Base-by-base conservation (phyloP, 2,888 invertebrate genomes). In the Heliconius sara region DNA sequence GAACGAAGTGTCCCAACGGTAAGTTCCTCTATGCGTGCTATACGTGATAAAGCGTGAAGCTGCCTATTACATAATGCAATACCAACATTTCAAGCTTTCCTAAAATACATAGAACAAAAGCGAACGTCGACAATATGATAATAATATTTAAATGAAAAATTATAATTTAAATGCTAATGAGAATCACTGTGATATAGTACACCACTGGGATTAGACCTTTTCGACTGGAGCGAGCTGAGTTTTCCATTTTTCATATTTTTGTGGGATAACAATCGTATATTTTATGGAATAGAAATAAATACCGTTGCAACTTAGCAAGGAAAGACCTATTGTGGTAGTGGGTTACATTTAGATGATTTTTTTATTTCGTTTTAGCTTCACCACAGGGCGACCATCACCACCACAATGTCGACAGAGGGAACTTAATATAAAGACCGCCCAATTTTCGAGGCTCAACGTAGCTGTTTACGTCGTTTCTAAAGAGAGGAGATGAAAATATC, bases 111-210 rank as follows among this genome's bases (percentile, higher is more conserved):
- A 25, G 43, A 78, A 77, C 34, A 63, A 68, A 60, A 73, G 47
- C 79, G 43, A 76, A 77, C 75, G 77, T 78, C 68, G 71, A 79
- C 67, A 68, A 76, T 78, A 74, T 82, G 80, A 79, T 80, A 75
- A 81, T 82, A 83, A 82, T 84, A 85, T 85, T 84, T 82, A 83
- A 84, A 84, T 82, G 84, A 84, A 84, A 83, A 84, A 84, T 85
- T 85, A 85, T 85, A 86, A 86, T 86, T 85, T 85, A 86, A 82
- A 86, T 86, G 85, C 82, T 85, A 86, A 86, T 85, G 84, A 84
- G 82, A 80, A 79, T 78, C 80, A 77, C 77, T 81, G 85, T 86
- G 84, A 86, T 85, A 83, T 83, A 85, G 83, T 81, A 84, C 79
- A 80, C 85, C 81, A 77, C 71, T 73, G 86, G 85, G 84, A 85